A percentile compares a stretch with the other conserved stretches of the same genome.
Conservation (phyloP, 1,140 invertebrate species). For the Bombus confusus region DNA sequence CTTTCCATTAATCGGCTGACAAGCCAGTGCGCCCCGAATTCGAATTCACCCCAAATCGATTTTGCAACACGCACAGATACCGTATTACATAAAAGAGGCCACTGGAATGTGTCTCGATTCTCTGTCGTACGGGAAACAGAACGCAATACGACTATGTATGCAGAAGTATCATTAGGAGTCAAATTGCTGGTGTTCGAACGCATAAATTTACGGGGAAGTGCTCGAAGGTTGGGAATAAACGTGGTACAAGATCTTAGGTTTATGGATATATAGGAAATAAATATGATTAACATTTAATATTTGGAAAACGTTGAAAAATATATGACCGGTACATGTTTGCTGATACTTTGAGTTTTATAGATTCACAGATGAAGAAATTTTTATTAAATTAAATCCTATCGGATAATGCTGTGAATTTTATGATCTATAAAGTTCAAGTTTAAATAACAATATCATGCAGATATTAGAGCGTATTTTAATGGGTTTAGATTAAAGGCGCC, state of each 20-base stretch:
- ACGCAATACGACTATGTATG: background rate
- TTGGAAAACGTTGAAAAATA: background rate
- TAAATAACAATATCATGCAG: too few species aligned
- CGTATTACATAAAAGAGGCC: background rate
- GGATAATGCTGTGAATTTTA: background rate
- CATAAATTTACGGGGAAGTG: background rate
- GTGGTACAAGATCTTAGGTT: background rate
- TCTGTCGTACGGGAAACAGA: too few species aligned
- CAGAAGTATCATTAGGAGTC: background rate
- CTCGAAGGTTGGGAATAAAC: background rate
- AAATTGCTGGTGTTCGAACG: background rate
- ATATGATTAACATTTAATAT: background rate
- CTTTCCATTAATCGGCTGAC: constrained; percentile 8
- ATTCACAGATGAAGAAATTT: background rate
- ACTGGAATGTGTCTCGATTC: background rate
- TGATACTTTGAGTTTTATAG: background rate
- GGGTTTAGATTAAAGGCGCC: background rate
- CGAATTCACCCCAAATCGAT: background rate
- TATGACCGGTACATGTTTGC: background rate
- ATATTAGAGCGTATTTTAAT: background rate
- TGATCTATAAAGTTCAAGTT: background rate
- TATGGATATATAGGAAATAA: background rate
- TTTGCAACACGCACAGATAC: background rate
- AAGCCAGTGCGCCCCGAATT: background rate
- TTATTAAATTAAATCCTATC: background rate